Conservation (phyloP, 2,797 vertebrate genomes). For the Nothura maculosa region DNA sequence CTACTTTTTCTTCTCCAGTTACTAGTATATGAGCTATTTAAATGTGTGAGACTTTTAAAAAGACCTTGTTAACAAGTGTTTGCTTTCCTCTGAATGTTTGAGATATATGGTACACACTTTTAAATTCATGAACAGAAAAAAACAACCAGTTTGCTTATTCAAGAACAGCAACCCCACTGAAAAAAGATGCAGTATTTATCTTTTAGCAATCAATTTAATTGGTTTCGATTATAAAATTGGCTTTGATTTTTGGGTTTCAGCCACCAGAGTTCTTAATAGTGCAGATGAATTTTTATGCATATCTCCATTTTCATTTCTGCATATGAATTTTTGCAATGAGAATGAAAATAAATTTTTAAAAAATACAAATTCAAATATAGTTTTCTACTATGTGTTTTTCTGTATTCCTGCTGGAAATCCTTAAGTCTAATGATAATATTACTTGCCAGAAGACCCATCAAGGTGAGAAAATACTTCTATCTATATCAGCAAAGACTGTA, state of each 20-base stretch:
- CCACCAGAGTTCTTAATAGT: constrained; percentile 66
- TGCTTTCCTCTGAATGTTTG: constrained; percentile 48
- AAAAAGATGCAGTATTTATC: constrained; percentile 65
- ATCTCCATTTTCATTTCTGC: constrained; percentile 23
- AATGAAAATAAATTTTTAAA: constrained; percentile 45
- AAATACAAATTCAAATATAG: constrained; percentile 11
- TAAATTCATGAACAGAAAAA: constrained; percentile 48
- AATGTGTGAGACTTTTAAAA: constrained; percentile 36
- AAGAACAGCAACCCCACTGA: constrained; percentile 56
- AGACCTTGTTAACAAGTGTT: not conserved
- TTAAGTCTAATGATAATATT: constrained; percentile 17
- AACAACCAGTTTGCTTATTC: constrained; percentile 37
- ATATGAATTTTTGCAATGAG: constrained; percentile 63
- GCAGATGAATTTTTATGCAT: constrained; percentile 60
- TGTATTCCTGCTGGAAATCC: constrained; percentile 25
- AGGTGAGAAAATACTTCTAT: constrained; percentile 47
- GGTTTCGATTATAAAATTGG: constrained; percentile 69
- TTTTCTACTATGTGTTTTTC: constrained; percentile 42
- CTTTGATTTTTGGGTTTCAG: constrained; percentile 61
- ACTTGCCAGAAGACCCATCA: constrained; percentile 32
- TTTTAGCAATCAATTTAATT: constrained; percentile 70
- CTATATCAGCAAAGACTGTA: not conserved
- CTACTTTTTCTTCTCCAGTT: not conserved
- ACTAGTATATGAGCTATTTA: not conserved
- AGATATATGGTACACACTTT: constrained; percentile 17